Base-by-base conservation (phyloP, 2,888 invertebrate species). In the Heteromurus nitidus region DNA sequence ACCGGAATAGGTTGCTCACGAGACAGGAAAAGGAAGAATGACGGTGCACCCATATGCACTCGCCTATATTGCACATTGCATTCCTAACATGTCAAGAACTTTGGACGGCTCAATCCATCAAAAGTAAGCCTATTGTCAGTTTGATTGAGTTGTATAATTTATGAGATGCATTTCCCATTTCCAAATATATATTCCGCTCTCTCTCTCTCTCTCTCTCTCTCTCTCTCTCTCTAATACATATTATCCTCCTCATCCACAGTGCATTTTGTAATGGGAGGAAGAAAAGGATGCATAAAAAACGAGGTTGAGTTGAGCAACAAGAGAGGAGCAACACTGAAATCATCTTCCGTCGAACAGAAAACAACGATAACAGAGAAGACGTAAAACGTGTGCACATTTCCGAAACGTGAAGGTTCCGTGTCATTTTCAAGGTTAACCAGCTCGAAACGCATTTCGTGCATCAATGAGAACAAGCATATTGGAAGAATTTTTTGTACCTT, bases 61-160 rank as follows among this genome's bases (percentile, higher is more conserved):
- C n/a, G n/a, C n/a, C n/a, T n/a, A n/a, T n/a, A n/a, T n/a, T n/a
- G n/a, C n/a, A n/a, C n/a, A n/a, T n/a, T 47, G 36, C 75, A 44
- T 44, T 65, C 58, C 67, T 20, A 28, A 3, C 55, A 74, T 60
- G 80, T 80, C 80, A 80, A 36, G 69, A 80, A 80, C 74, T 80
- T 80, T 74, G 74, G 80, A 80, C 80, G 69, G 80, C 80, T 80
- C 80, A 80, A 80, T 80, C 80, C 74, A 80, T 80, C 80, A 80
- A 80, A 80, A 80, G 58, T 69, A 69, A 74, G 72, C 58, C 36
- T 60, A 80, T 80, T 80, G 80, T 80, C 80, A 74, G 80, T 74
- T 80, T 80, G 80, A 80, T 80, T 80, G 80, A 80, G 80, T 68
- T 80, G 80, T 68, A 80, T 80, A 80, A 80, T 80, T 80, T 80